phyloP scores from a whole-genome alignment of 2,888 invertebrate species.

The Timema cristinae region DNA sequence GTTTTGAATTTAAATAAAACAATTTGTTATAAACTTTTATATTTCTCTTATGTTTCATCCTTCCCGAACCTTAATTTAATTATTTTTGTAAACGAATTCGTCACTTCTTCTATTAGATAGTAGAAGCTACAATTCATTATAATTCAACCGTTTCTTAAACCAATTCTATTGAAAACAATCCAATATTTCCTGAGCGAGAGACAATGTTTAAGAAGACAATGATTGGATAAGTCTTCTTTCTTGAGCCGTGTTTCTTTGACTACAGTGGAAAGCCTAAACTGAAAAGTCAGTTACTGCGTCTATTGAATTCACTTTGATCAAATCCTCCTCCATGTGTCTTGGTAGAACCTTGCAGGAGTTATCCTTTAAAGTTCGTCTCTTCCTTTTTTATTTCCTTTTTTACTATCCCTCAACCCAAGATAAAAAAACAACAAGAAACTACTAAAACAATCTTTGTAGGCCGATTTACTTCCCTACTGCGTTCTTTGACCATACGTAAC shows the following conservation, averaged over 20 bases:
- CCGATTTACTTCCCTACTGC: background rate
- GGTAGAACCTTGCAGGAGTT: background rate
- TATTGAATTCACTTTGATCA: conserved; percentile 31
- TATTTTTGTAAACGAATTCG: no score
- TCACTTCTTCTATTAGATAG: no score
- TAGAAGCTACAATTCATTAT: no score
- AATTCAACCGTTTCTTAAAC: no score
- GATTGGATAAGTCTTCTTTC: no score
- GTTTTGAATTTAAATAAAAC: no score
- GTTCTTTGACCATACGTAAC: conserved; percentile 20
- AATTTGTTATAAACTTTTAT: no score
- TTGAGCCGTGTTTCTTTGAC: conserved; percentile 21
- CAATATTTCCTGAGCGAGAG: no score
- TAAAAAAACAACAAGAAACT: background rate
- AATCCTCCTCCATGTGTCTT: conserved; percentile 15
- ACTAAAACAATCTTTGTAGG: background rate
- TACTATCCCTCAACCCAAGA: conserved; percentile 10
- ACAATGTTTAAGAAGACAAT: no score
- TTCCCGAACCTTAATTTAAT: no score
- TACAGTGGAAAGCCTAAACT: conserved; percentile 12
- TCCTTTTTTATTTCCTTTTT: conserved; percentile 16
- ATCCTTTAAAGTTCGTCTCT: conserved; percentile 18
- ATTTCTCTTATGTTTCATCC: no score
- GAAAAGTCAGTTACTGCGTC: conserved; percentile 28
- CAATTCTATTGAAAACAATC: no score